Evolutionary conservation across 1,140 invertebrate species (phyloP), one percentile per base, ranked within the genome.

Genomic region (Battus philenor): DNA sequence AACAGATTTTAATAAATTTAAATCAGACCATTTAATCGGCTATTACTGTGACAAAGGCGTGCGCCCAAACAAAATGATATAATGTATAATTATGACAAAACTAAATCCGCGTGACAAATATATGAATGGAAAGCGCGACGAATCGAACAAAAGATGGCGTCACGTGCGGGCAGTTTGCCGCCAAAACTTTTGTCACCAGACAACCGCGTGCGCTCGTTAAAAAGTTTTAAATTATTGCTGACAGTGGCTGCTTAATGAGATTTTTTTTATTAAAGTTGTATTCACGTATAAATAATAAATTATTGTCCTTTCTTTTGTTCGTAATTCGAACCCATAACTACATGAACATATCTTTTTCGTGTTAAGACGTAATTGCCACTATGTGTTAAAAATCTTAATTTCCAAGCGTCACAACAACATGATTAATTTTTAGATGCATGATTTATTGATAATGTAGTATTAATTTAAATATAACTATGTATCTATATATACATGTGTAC

Each of bases 111-210:
- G 61, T 64, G 30, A 44, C 63, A 51, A 69, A 63, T 59, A 60
- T 30, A 31, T 46, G 50, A 56, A 60, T 50, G 45, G 57, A 47
- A 45, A 59, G 61, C 59, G 65, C 38, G 48, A 48, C 71, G 34
- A 73, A 78, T 64, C 15, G 8, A 32, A 66, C 56, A 73, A 74
- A 59, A 73, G 68, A 66, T 64, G 69, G 61, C 61, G 63, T 44
- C 72, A 68, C 71, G 73, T 68, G 73, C 58, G 50, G 15, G 47
- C 44, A 43, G 43, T 56, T 63, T 51, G 10, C 58, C 68, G 64
- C 63, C 54, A 54, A 67, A 76, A 68, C 68, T 44, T 60, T 56
- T 65, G 71, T 65, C 69, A 69, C 59, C 57, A 57, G 68, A 59
- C 65, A 65, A 61, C 61, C 54, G 53, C 64, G 65, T 38, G 36